Base-by-base conservation (phyloP, 2,888 invertebrate genomes). In the Parnassius smintheus region DNA sequence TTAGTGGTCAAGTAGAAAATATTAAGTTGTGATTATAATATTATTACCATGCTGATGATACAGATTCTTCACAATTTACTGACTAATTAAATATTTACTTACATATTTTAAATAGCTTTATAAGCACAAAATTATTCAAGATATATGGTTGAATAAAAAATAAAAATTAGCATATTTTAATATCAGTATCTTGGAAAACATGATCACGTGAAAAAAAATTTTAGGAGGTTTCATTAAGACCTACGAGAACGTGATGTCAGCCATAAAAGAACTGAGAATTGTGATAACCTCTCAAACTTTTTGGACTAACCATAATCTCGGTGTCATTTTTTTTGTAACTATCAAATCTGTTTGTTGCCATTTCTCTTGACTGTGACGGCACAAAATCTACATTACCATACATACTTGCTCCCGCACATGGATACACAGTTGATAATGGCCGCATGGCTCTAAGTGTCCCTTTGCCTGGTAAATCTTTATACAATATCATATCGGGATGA, bases 401-500 rank as follows among this genome's bases (percentile, higher is more conserved):
- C 91, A 91, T 91, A 65, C 85, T 90, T 0, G 85, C 76, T 41
- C 88, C 82, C 22, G 85, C 79, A 56, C 83, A 82, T 2, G 91
- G 91, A 59, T 91, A 91, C 46, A 91, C 85, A 1, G 91, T 89
- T 8, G 91, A 89, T 11, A 91, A 62, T 1, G 91, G 91, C 61
- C 86, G 82, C 91, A 91, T 91, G 9, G 91, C 89, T 68, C 90
- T 76, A 0, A 91, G 59, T 4, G 89, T 86, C 7, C 87, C 85
- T 70, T 81, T 86, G 0, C 85, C 87, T 46, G 85, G 84, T 12
- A 81, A 73, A 66, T 90, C 89, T 73, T 85, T 86, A 57, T 90
- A 91, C 1, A 91, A 70, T 50, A 91, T 90, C 91, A 91, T 90
- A 61, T 91, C 91, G 53, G 91, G 91, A 72, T 91, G 91, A 0